Conservation (phyloP, 1,140 invertebrate genomes). For the Drosophila aff. region DNA sequence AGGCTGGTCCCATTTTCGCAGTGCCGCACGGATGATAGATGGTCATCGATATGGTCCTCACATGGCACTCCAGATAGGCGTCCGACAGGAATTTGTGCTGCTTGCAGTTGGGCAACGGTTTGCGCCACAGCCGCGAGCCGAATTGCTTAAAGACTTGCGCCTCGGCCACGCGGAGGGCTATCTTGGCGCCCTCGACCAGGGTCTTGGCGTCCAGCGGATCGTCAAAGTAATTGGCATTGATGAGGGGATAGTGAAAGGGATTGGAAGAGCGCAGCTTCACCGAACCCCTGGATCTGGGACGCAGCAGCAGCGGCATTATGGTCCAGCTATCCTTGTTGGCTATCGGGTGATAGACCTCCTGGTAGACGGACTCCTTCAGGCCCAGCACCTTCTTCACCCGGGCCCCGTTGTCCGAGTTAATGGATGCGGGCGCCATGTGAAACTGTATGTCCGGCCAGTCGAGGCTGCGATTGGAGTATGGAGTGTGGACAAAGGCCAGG, state of each 20-base stretch:
- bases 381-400: conserved; percentile 92
- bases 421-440: conserved; percentile 94
- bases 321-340: conserved; percentile 92
- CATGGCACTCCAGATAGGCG: conserved; percentile 93
- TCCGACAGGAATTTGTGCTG: conserved; percentile 90
- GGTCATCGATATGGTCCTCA: conserved; percentile 93
- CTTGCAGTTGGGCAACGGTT: conserved; percentile 92
- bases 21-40: conserved; percentile 94
- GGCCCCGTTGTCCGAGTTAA: conserved; percentile 91
- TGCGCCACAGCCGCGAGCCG: conserved; percentile 90
- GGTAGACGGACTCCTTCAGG: conserved; percentile 92
- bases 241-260: conserved; percentile 93
- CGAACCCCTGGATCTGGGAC: conserved; percentile 92
- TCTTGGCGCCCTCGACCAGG: conserved; percentile 93
- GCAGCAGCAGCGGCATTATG: conserved; percentile 92
- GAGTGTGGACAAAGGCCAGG: conserved; percentile 93
- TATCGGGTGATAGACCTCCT: conserved; percentile 91
- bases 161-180: conserved; percentile 89
- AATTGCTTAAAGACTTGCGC: conserved; percentile 93
- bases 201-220: conserved; percentile 91
- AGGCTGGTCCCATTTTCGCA: conserved; percentile 92
- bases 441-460: conserved; percentile 94
- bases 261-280: conserved; percentile 91
- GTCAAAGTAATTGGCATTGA: conserved; percentile 95
- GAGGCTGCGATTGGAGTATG: conserved; percentile 90